These are phyloP conservation scores for Caiman crocodilus DNA, from an alignment of 2,797 vertebrate species.

Conservation along the genomic window DNA sequence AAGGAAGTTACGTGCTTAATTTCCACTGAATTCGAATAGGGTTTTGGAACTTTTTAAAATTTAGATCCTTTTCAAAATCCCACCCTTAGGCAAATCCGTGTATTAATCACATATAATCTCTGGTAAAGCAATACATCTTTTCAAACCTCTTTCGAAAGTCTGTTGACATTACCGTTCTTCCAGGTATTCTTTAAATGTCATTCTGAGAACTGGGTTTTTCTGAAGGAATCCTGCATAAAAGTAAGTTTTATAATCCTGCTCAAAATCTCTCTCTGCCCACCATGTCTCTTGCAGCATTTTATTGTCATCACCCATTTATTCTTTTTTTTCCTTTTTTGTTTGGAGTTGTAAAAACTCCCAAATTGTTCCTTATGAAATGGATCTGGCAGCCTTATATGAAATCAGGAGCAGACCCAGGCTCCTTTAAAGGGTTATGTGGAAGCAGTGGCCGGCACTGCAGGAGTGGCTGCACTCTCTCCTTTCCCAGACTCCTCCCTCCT, in stretches of 20 bases:
- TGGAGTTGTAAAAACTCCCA: conserved; percentile 61
- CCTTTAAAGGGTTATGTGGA: no score
- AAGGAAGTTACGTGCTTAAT: background rate
- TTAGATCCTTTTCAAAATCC: background rate
- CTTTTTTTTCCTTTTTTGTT: conserved; percentile 56
- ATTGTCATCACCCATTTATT: conserved; percentile 21
- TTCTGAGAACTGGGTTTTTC: conserved; percentile 26
- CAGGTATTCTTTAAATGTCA: background rate
- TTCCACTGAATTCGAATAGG: rapidly evolving
- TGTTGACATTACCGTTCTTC: background rate
- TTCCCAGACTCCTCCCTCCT: no score
- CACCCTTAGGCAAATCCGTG: background rate
- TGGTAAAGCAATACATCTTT: background rate
- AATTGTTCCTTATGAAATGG: conserved; percentile 50
- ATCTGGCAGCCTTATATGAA: conserved; percentile 25
- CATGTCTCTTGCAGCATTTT: conserved; percentile 33
- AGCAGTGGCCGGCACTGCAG: no score
- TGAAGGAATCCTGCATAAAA: conserved; percentile 7
- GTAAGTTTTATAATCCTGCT: conserved; percentile 31
- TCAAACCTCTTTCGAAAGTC: background rate
- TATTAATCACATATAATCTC: background rate
- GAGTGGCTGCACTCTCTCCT: no score
- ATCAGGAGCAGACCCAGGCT: no score
- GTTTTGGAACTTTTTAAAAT: background rate
- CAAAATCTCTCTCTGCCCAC: conserved; percentile 27